phyloP scores from a whole-genome alignment of 1,140 invertebrate genomes.

The Orchestia grillus region DNA sequence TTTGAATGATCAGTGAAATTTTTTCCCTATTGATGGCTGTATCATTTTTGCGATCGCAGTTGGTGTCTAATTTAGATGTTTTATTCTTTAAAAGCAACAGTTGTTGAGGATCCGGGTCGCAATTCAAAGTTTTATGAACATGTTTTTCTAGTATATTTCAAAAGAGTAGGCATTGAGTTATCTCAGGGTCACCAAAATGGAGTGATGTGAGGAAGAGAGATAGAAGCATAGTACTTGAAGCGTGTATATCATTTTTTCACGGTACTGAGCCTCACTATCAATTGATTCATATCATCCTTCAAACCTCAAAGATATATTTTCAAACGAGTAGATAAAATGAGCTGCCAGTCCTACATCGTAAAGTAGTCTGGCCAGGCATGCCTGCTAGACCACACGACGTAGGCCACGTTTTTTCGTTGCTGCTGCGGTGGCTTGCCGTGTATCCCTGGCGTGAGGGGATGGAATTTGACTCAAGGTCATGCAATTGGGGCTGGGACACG shows the following conservation, averaged over 20 bases:
- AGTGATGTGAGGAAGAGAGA: not conserved
- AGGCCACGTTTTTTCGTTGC: not conserved
- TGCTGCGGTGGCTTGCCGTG: not conserved
- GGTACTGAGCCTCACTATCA: not conserved
- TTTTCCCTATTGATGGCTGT: not conserved
- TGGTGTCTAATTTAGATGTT: not conserved
- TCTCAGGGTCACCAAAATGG: not conserved
- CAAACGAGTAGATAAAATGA: not conserved
- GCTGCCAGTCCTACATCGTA: not conserved
- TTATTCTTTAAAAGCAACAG: not conserved
- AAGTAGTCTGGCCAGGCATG: not conserved
- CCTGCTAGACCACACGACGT: not conserved
- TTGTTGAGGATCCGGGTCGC: not conserved
- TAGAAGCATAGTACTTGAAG: not conserved
- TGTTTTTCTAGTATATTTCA: not conserved
- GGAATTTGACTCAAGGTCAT: not conserved
- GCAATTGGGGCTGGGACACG: not conserved
- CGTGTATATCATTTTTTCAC: not conserved
- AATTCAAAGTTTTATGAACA: not conserved
- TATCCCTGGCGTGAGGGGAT: not conserved
- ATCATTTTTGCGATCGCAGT: not conserved
- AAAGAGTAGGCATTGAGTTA: not conserved
- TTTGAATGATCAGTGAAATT: not conserved
- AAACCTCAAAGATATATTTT: not conserved
- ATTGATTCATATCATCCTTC: not conserved